These are phyloP conservation scores for Pogona vitticeps DNA, from an alignment of 2,113 vertebrate genomes.

Conservation along the genomic window DNA sequence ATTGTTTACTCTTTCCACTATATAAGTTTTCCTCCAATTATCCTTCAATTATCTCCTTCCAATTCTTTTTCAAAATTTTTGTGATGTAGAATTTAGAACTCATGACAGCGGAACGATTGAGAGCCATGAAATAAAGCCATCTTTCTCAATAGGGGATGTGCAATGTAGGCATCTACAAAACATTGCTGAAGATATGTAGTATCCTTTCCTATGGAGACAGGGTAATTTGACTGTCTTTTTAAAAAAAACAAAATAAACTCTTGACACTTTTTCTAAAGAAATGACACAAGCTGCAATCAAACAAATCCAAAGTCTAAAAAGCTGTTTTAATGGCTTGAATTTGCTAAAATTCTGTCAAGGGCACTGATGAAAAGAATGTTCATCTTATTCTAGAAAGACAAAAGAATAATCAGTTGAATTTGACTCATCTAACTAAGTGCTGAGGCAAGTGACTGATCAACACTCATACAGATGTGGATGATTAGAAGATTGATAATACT, in stretches of 20 bases:
- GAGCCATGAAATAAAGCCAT: slow-evolving; percentile 80
- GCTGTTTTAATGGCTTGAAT: slow-evolving; percentile 69
- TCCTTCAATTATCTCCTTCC: not conserved
- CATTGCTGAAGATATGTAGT: slow-evolving; percentile 70
- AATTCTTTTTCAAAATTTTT: slow-evolving; percentile 66
- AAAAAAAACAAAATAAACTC: slow-evolving; percentile 40
- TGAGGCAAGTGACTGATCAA: not conserved
- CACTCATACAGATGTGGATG: not conserved
- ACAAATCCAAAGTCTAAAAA: slow-evolving; percentile 58
- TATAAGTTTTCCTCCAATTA: slow-evolving; percentile 75
- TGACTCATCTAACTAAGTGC: not conserved
- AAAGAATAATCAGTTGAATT: not conserved
- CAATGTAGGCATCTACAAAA: slow-evolving; percentile 77
- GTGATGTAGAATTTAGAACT: slow-evolving; percentile 82
- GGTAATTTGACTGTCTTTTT: slow-evolving; percentile 80
- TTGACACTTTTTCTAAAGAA: slow-evolving; percentile 67
- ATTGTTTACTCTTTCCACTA: slow-evolving; percentile 82
- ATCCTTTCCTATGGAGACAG: slow-evolving; percentile 74
- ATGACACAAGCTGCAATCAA: slow-evolving; percentile 74
- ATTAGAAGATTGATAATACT: not conserved
- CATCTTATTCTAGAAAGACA: slow-evolving; percentile 14
- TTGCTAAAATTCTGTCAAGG: slow-evolving; percentile 61
- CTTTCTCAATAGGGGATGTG: slow-evolving; percentile 82
- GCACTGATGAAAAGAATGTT: slow-evolving; percentile 62
- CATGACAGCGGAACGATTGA: slow-evolving; percentile 78